Evolutionary conservation across 2,888 invertebrate genomes (phyloP).

Genomic region (Dilophus febrilis): DNA sequence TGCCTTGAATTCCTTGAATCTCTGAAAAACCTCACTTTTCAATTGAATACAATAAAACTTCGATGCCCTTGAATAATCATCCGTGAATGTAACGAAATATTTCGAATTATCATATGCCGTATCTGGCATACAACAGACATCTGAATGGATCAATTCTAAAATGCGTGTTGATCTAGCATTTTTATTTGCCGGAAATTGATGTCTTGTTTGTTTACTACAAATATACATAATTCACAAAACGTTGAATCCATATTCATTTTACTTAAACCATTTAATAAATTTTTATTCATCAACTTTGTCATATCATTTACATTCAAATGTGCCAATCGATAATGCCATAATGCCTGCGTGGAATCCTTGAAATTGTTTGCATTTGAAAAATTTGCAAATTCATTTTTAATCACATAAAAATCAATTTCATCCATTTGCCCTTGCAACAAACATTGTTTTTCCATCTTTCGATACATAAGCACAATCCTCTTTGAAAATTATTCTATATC

Average conservation of each 20-base stretch:
- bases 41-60: not conserved
- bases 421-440: no score
- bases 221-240: slow-evolving; percentile 4
- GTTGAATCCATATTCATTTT: not conserved
- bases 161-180: not conserved
- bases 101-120: not conserved
- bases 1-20: slow-evolving; percentile 1
- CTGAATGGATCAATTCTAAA: slow-evolving; percentile 1
- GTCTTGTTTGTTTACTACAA: slow-evolving; percentile 1
- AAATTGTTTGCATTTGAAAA: no score
- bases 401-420: no score
- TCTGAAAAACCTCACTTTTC: slow-evolving; percentile 1
- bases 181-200: not conserved
- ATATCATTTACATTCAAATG: not conserved
- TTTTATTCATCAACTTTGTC: not conserved
- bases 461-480: not conserved
- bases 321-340: no score
- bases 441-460: no score
- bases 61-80: slow-evolving; percentile 1
- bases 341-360: no score
- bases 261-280: not conserved
- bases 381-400: no score
- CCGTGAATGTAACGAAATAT: slow-evolving; percentile 1
- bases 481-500: not conserved
- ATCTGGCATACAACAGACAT: not conserved